Conservation (phyloP, 2,113 vertebrate genomes). For the Oplegnathus fasciatus region DNA sequence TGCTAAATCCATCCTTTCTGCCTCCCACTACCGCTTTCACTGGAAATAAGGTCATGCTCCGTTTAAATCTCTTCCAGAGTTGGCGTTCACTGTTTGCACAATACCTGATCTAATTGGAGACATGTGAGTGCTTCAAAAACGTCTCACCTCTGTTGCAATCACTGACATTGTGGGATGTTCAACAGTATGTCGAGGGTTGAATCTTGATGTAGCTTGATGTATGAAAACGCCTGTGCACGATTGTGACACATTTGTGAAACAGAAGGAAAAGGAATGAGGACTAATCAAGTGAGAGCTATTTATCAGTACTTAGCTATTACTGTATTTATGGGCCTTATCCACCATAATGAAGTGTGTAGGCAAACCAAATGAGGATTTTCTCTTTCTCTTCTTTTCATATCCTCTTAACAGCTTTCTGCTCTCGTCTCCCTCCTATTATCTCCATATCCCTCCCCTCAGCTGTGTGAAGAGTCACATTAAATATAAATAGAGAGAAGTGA, state of each 20-base stretch:
- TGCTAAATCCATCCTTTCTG: slow-evolving; percentile 67
- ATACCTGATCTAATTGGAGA: slow-evolving; percentile 56
- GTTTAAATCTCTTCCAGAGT: slow-evolving; percentile 48
- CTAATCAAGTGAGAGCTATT: slow-evolving; percentile 42
- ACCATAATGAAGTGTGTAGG: slow-evolving; percentile 26
- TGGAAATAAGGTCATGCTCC: slow-evolving; percentile 67
- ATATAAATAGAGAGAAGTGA: slow-evolving; percentile 82
- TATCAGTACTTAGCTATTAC: slow-evolving; percentile 27
- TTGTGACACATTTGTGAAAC: slow-evolving; percentile 17
- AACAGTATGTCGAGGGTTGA: slow-evolving; percentile 29
- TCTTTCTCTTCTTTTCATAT: slow-evolving; percentile 30
- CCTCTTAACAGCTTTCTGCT: slow-evolving; percentile 31
- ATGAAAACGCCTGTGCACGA: neutral
- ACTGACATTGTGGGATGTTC: slow-evolving; percentile 32
- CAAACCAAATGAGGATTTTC: slow-evolving; percentile 46
- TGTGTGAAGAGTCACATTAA: slow-evolving; percentile 77
- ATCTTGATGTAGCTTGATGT: slow-evolving; percentile 24
- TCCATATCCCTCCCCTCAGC: slow-evolving; percentile 41
- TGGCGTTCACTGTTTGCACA: slow-evolving; percentile 44
- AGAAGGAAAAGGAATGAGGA: slow-evolving; percentile 15
- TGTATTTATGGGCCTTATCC: slow-evolving; percentile 45
- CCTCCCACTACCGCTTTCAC: slow-evolving; percentile 53
- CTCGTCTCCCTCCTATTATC: slow-evolving; percentile 53
- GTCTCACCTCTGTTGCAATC: slow-evolving; percentile 43
- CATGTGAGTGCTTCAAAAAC: slow-evolving; percentile 38